phyloP scores from a whole-genome alignment of 2,888 invertebrate species.

The Euzetes globulus region DNA sequence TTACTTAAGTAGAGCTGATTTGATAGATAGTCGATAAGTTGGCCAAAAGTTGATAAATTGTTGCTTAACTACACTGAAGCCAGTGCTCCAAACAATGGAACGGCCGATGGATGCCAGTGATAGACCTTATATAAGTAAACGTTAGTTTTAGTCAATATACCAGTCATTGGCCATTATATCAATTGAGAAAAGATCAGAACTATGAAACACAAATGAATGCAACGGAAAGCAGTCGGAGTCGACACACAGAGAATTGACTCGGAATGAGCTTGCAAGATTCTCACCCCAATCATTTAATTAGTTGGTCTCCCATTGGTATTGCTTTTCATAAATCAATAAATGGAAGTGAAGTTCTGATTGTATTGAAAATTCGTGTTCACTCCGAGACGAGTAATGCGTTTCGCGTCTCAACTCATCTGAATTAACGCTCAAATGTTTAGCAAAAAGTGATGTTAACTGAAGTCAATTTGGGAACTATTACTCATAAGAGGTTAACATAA shows the following conservation, averaged over 20 bases:
- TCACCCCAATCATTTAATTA: background rate
- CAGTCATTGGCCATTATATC: constrained; percentile 1
- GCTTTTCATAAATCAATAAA: constrained; percentile 16
- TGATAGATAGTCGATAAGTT: constrained; percentile 5
- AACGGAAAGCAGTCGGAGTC: background rate
- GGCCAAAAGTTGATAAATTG: constrained; percentile 9
- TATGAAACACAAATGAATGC: background rate
- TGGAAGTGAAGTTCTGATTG: background rate
- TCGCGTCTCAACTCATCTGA: background rate
- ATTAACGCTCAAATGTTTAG: background rate
- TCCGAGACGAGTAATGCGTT: background rate
- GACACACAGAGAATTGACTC: background rate
- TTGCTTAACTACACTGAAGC: background rate
- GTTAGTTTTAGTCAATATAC: background rate
- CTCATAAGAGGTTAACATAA: constrained; percentile 15
- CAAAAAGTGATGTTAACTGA: constrained; percentile 16
- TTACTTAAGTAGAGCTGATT: background rate
- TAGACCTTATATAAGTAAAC: background rate
- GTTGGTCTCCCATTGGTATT: constrained; percentile 4
- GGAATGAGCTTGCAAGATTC: background rate
- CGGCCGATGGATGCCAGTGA: background rate
- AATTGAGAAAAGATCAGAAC: background rate
- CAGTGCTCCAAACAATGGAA: too few relatives aligned
- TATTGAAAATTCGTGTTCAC: constrained; percentile 4
- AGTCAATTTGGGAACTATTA: background rate